Base-by-base conservation (phyloP, 1,140 invertebrate genomes). In the Lepidostoma basale region DNA sequence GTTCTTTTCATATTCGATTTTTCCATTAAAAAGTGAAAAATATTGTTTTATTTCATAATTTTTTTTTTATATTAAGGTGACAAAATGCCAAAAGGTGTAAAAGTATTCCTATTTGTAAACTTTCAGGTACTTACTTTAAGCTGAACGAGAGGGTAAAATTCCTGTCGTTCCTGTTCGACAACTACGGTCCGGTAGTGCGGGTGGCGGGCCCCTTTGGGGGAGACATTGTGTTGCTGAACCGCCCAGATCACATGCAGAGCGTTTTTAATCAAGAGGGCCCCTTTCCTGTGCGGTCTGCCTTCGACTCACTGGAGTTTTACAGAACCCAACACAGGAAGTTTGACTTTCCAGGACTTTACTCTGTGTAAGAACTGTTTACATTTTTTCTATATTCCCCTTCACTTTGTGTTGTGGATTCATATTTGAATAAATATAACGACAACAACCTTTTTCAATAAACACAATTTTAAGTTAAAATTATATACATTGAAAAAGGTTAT, bases 111-210 rank as follows among this genome's bases (percentile, higher is more conserved):
- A n/a, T n/a, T n/a, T n/a, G n/a, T n/a, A n/a, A n/a, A 18, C 30
- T 75, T 67, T 30, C 47, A 85, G 84, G 83, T 33, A 73, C 77
- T 4, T 77, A 76, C 26, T 64, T 85, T 14, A 75, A 72, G 9
- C 81, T 78, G 78, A 77, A 76, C 65, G 69, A 75, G 42, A 80
- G 82, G 5, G 49, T 83, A 2, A 79, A 75, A 5, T 81, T 81
- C 8, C 74, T 86, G 3, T 83, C 81, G 1, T 82, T 79, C 52
- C 74, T 88, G 0, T 87, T 88, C 64, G 83, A 88, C 52, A 80
- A 86, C 69, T 88, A 88, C 63, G 88, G 88, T 1, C 86, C 87
- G 0, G 81, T 89, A 5, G 87, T 88, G 3, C 78, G 87, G 49
- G 79, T 88, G 16, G 83, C 87, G 10, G 87, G 86, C 26, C 85